These are phyloP conservation scores for Chanos chanos DNA, from an alignment of 2,797 vertebrate species.

Conservation along the genomic window DNA sequence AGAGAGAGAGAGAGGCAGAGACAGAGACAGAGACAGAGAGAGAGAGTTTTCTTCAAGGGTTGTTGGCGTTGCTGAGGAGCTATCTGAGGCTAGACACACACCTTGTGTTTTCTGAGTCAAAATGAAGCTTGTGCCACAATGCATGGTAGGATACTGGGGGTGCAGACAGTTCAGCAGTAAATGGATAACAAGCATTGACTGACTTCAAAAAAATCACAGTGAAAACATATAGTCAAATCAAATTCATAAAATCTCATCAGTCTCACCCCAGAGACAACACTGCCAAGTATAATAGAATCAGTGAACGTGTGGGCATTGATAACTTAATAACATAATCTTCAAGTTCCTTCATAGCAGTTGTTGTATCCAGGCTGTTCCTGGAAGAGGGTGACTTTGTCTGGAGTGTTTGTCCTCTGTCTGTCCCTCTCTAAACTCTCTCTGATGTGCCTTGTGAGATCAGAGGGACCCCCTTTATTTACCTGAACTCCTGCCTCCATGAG, in stretches of 20 bases:
- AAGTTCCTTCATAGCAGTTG: too few species aligned
- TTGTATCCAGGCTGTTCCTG: too few species aligned
- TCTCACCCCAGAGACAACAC: too few species aligned
- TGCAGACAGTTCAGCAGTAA: too few species aligned
- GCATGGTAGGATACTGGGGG: too few species aligned
- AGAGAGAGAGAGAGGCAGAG: neutral
- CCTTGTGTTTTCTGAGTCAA: neutral
- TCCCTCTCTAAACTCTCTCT: neutral
- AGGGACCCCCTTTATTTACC: constrained; percentile 12
- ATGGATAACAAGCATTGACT: too few species aligned
- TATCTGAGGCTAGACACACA: constrained; percentile 48
- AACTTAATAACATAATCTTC: too few species aligned
- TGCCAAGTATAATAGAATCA: too few species aligned
- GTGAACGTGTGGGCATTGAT: too few species aligned
- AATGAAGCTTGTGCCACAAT: neutral
- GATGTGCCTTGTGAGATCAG: neutral
- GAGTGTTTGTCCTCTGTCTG: constrained; percentile 6
- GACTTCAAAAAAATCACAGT: too few species aligned
- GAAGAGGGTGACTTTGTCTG: constrained; percentile 1
- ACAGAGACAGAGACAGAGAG: constrained; percentile 10
- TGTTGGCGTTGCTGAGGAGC: constrained; percentile 55
- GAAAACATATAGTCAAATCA: too few species aligned
- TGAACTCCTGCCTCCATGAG: constrained; percentile 5
- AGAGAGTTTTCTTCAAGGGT: constrained; percentile 44
- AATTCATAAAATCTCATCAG: too few species aligned